A percentile compares a stretch with the other conserved stretches of the same genome.
phyloP scores from a whole-genome alignment of 2,888 invertebrate genomes.

The Ophraella communa region DNA sequence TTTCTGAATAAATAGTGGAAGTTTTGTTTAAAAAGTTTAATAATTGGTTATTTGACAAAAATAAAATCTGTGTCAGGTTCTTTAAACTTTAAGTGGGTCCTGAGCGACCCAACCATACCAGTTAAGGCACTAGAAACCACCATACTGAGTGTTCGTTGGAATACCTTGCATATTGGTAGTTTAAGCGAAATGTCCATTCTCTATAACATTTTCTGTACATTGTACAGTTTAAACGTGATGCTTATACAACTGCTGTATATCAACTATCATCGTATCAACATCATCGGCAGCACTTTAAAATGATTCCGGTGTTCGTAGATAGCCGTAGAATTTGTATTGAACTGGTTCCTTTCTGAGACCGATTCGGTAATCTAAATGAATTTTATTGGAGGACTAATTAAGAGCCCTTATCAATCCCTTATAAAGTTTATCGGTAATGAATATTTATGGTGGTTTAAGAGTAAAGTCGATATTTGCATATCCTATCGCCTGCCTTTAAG shows the following conservation, averaged over 20 bases:
- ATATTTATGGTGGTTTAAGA: constrained; percentile 45
- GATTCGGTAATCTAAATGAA: constrained; percentile 47
- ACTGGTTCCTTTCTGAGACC: constrained; percentile 40
- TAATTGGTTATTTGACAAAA: too few species aligned
- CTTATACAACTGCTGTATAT: not conserved
- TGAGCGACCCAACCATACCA: too few species aligned
- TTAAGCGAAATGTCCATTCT: not conserved
- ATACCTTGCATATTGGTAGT: too few species aligned
- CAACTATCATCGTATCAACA: constrained; percentile 7
- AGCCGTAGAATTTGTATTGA: constrained; percentile 43
- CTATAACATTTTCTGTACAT: not conserved
- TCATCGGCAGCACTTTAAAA: constrained; percentile 41
- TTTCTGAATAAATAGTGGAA: too few species aligned
- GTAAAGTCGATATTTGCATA: constrained; percentile 30
- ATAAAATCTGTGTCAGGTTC: too few species aligned
- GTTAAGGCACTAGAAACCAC: too few species aligned
- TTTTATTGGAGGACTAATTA: constrained; percentile 52
- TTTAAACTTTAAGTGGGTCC: too few species aligned
- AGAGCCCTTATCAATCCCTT: constrained; percentile 50
- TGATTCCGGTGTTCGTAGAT: constrained; percentile 47
- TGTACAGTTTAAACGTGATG: not conserved
- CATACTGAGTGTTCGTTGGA: too few species aligned
- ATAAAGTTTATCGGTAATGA: constrained; percentile 49
- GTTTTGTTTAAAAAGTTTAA: too few species aligned
- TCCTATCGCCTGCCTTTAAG: constrained; percentile 12